Base-by-base conservation (phyloP, 2,888 invertebrate genomes). In the Drosophila anomalata region DNA sequence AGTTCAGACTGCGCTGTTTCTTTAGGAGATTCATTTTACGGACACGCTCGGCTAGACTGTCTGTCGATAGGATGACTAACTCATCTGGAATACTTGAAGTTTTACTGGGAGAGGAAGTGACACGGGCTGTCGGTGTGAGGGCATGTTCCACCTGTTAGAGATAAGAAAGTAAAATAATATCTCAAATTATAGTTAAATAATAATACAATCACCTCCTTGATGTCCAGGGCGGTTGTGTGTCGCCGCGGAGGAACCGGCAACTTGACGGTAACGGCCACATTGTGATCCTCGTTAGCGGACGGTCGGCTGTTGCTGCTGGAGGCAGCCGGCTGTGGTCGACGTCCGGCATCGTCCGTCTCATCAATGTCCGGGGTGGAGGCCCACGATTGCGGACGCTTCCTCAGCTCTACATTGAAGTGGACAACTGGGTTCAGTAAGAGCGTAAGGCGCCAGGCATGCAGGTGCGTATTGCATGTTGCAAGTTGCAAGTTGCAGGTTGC, bases 361-460 rank as follows among this genome's bases (percentile, higher is more conserved):
- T 95, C 95, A 90, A 96, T 93, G 92, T 96, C 96, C 80, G 96
- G 96, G 78, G 96, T 96, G 77, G 96, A 97, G 88, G 95, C 95
- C 96, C 96, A 97, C 79, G 96, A 95, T 79, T 94, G 90, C 17
- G 92, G 92, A 33, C 92, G 90, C 75, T 91, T 91, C 67, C 88
- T 91, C 48, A 91, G 87, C 82, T 91, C 91, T 91, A 91, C 87
- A 91, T 91, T 92, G 91, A 91, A 91, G 89, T 91, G 90, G 79
- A 91, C 92, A 91, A 91, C 91, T 91, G 77, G 60, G 75, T 87
- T 82, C 54, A 89, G 70, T 78, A 51, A 58, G 57, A 33, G 66
- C 87, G 41, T 68, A 83, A 75, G 83, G 62, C 51, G 61, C 73
- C 69, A 31, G n/a, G 41, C 63, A 68, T 62, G 61, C 68, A 75